A percentile compares a stretch with the other conserved stretches of the same genome.
Evolutionary conservation across 2,113 vertebrate species (phyloP).

Genomic region (Fregata magnificens): DNA sequence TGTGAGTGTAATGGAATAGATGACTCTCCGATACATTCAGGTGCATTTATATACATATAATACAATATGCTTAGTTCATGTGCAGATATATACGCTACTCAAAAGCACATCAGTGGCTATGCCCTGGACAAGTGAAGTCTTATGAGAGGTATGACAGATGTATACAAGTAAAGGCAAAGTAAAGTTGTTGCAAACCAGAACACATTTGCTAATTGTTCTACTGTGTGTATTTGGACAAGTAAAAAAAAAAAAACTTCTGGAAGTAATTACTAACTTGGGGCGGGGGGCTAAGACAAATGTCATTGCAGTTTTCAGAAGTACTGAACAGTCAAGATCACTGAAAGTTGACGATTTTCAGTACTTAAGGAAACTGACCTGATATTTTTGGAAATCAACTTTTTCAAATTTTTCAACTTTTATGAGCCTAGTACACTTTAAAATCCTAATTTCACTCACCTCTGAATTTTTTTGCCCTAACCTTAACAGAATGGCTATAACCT

Average conservation of each 20-base stretch:
- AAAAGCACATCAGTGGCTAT: neutral
- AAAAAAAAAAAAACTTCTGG: neutral
- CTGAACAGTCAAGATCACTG: neutral
- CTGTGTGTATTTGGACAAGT: neutral
- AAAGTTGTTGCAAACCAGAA: neutral
- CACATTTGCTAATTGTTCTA: neutral
- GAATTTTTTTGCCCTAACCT: neutral
- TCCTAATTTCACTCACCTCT: neutral
- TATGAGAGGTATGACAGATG: neutral
- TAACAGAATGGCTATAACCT: neutral
- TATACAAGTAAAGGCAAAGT: neutral
- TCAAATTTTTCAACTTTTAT: too few species aligned
- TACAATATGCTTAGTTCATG: neutral
- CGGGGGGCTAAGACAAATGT: neutral
- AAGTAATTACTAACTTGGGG: neutral
- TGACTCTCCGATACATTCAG: neutral
- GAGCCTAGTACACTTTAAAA: neutral
- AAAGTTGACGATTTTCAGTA: neutral
- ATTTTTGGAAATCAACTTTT: neutral
- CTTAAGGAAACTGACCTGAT: neutral
- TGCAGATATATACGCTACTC: neutral
- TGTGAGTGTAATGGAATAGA: neutral
- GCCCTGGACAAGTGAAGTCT: neutral
- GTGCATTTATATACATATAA: neutral
- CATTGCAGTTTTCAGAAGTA: neutral